Conservation (phyloP, 2,888 invertebrate species). For the Didymodactylos carnosus region DNA sequence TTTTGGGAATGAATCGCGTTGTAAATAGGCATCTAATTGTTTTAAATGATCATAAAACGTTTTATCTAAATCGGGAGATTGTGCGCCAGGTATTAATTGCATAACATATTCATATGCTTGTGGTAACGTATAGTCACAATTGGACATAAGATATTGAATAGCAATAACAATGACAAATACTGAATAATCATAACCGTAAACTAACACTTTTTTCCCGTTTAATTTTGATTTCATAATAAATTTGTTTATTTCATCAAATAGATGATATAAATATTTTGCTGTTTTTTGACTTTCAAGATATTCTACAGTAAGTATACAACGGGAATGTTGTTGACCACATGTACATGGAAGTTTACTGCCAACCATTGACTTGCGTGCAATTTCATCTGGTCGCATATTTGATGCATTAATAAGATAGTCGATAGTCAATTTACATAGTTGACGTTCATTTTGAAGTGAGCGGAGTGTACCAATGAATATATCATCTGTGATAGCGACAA, state of each 20-base stretch:
- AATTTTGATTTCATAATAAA: slow-evolving; percentile 2
- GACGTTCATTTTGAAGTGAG: slow-evolving; percentile 5
- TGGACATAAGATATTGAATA: slow-evolving; percentile 7
- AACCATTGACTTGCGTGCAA: neutral
- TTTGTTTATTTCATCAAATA: slow-evolving; percentile 4
- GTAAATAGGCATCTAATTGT: neutral
- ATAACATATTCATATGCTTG: neutral
- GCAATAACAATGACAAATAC: neutral
- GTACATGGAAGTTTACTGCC: slow-evolving; percentile 7
- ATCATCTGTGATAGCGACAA: slow-evolving; percentile 4
- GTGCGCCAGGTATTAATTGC: neutral
- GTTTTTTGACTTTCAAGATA: too few relatives aligned
- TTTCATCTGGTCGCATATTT: slow-evolving; percentile 10
- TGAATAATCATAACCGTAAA: slow-evolving; percentile 5
- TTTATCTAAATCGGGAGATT: neutral
- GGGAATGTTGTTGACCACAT: slow-evolving; percentile 8
- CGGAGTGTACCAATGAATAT: slow-evolving; percentile 1
- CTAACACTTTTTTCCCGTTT: neutral
- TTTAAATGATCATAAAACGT: neutral
- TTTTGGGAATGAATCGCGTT: too few relatives aligned
- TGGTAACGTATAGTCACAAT: neutral
- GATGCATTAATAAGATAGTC: slow-evolving; percentile 8
- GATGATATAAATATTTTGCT: neutral
- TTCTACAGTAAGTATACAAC: neutral
- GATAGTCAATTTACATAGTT: slow-evolving; percentile 8